Evolutionary conservation across 2,797 vertebrate genomes (phyloP).

Genomic region (Ctenopoma multispine): DNA sequence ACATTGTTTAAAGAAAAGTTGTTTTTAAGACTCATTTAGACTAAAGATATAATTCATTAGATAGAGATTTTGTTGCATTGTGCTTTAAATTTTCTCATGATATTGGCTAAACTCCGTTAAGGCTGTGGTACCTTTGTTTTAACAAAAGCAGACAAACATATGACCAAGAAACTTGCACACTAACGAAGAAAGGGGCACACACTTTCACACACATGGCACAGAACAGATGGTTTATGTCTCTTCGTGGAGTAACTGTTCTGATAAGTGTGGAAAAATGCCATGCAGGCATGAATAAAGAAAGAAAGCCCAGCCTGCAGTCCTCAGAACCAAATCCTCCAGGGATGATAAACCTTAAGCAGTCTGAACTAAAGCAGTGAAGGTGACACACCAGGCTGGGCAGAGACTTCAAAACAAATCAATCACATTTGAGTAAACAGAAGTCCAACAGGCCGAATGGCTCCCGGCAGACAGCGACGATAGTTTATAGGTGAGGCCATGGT

Average conservation of each 20-base stretch:
- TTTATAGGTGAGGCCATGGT: constrained; percentile 25
- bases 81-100: background rate
- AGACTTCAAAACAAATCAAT: constrained; percentile 57
- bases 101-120: background rate
- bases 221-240: background rate
- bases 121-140: background rate
- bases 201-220: background rate
- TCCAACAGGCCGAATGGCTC: constrained; percentile 29
- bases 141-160: background rate
- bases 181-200: background rate
- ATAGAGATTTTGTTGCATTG: background rate
- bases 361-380: constrained; percentile 10
- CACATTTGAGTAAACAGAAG: constrained; percentile 46
- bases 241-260: constrained; percentile 14
- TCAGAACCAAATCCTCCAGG: constrained; percentile 23
- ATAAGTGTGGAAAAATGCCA: constrained; percentile 18
- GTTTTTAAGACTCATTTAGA: too few species aligned
- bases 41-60: background rate
- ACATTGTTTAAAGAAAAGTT: too few species aligned
- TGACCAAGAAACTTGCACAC: constrained; percentile 10
- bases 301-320: background rate
- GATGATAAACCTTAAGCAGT: constrained; percentile 29
- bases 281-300: constrained; percentile 9
- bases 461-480: constrained; percentile 30
- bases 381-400: constrained; percentile 11